Evolutionary conservation across 2,888 invertebrate genomes (phyloP).

Genomic region (Julus scanicus): DNA sequence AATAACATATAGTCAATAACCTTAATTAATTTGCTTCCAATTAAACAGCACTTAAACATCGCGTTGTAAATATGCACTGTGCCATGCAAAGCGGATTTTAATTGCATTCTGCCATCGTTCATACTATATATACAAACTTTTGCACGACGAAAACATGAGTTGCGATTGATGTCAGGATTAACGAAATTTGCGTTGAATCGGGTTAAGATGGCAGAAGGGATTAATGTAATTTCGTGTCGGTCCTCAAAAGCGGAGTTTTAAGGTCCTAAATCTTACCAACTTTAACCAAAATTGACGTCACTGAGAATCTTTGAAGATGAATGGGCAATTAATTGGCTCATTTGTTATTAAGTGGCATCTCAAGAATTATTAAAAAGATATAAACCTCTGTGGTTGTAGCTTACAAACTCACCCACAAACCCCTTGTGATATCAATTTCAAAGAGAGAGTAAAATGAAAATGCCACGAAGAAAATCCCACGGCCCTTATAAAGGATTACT

Average conservation of each 20-base stretch:
- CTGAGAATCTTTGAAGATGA: background rate
- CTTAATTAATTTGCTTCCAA: constrained; percentile 27
- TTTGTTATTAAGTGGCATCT: constrained; percentile 11
- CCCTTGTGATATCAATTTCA: background rate
- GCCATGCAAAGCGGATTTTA: constrained; percentile 22
- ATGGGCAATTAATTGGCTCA: constrained; percentile 9
- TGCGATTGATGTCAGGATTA: constrained; percentile 17
- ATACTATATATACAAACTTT: background rate
- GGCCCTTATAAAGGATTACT: background rate
- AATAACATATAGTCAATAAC: constrained; percentile 9
- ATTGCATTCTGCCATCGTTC: constrained; percentile 15
- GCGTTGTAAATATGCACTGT: background rate
- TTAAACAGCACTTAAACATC: background rate
- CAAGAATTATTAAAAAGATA: constrained; percentile 20
- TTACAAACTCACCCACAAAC: background rate
- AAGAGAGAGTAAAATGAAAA: background rate
- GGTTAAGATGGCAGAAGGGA: background rate
- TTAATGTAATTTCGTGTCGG: background rate
- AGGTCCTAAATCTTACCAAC: background rate
- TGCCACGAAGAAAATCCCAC: constrained; percentile 1
- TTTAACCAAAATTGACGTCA: constrained; percentile 4
- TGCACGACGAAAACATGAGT: background rate
- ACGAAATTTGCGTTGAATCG: background rate
- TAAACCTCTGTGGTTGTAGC: background rate
- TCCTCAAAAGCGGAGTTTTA: background rate